These are phyloP conservation scores for Aphelinus certus DNA, from an alignment of 1,140 invertebrate species.

Conservation along the genomic window DNA sequence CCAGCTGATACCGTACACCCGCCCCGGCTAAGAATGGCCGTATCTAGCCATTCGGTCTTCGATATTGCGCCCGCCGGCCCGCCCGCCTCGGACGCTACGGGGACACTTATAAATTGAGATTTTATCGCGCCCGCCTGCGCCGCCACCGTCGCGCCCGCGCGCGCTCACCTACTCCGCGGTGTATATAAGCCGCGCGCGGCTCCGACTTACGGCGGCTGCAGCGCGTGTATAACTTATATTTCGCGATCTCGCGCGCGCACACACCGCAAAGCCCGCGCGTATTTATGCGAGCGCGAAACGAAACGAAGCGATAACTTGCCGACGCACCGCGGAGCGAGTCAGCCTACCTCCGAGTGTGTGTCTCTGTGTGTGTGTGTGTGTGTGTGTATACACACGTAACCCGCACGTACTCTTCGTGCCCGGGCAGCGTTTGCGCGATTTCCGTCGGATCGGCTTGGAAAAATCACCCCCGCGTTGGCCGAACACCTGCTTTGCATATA, in stretches of 20 bases:
- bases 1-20: slow-evolving; percentile 56
- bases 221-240: slow-evolving; percentile 35
- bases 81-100: slow-evolving; percentile 35
- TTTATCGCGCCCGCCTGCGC: slow-evolving; percentile 49
- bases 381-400: neutral
- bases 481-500: neutral
- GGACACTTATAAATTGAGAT: slow-evolving; percentile 64
- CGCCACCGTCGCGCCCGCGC: slow-evolving; percentile 41
- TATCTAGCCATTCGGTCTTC: slow-evolving; percentile 61
- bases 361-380: no score
- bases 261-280: neutral
- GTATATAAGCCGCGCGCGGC: slow-evolving; percentile 31
- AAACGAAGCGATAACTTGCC: slow-evolving; percentile 39
- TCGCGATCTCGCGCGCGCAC: slow-evolving; percentile 22
- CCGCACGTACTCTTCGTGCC: slow-evolving; percentile 14
- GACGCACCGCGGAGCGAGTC: slow-evolving; percentile 3
- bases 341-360: no score
- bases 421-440: slow-evolving; percentile 15
- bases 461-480: neutral
- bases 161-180: slow-evolving; percentile 6
- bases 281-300: slow-evolving; percentile 32
- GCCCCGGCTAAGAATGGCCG: slow-evolving; percentile 51
- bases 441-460: neutral
- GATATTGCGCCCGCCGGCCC: slow-evolving; percentile 50
- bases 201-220: slow-evolving; percentile 4